These are phyloP conservation scores for Leptodactylus fuscus DNA, from an alignment of 2,113 vertebrate genomes.

Conservation along the genomic window DNA sequence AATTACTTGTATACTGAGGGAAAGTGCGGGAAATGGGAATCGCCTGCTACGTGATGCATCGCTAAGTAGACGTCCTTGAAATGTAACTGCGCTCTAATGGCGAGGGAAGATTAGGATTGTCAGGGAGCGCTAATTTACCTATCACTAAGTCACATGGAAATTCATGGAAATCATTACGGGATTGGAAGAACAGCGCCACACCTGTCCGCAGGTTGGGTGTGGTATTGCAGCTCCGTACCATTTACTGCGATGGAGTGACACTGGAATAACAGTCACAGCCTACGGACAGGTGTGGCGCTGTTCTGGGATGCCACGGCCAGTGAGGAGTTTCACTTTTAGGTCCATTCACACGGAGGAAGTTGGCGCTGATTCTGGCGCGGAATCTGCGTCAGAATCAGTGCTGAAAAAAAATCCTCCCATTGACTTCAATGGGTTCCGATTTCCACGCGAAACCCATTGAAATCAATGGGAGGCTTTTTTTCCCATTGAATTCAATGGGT, in stretches of 20 bases:
- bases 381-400: no score
- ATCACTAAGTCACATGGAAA: background rate
- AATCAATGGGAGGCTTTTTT: no score
- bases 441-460: no score
- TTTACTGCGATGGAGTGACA: background rate
- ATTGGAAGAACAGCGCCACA: background rate
- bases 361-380: no score
- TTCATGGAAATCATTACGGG: background rate
- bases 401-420: no score
- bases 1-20: constrained; percentile 46
- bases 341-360: no score
- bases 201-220: background rate
- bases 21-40: constrained; percentile 46
- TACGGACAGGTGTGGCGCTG: background rate
- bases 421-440: no score
- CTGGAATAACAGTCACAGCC: background rate
- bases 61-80: constrained; percentile 44
- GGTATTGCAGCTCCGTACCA: background rate
- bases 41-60: constrained; percentile 12
- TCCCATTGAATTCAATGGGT: no score
- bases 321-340: no score
- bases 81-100: background rate
- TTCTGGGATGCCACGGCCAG: no score
- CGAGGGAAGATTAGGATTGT: background rate
- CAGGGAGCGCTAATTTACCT: background rate